Conservation (phyloP, 2,797 vertebrate species). For the Poeciliopsis paucimaculata region DNA sequence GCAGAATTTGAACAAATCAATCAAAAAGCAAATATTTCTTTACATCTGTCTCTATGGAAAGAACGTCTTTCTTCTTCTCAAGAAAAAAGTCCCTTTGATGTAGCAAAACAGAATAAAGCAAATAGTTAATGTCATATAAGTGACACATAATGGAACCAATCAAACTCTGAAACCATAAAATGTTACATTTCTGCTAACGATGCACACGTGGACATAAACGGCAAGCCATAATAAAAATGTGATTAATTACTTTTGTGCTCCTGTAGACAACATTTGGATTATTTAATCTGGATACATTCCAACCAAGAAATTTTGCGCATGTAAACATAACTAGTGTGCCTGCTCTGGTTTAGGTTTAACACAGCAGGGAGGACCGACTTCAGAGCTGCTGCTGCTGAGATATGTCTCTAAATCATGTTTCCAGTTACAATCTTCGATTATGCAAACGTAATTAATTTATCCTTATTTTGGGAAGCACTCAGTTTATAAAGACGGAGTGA, state of each 20-base stretch:
- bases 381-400: constrained; percentile 15
- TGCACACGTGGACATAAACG: too few species aligned
- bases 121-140: constrained; percentile 16
- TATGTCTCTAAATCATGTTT: constrained; percentile 12
- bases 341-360: constrained; percentile 17
- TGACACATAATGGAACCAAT: constrained; percentile 13
- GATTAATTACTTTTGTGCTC: too few species aligned
- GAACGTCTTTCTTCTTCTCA: constrained; percentile 17
- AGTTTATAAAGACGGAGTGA: constrained; percentile 53
- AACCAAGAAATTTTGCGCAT: too few species aligned
- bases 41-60: constrained; percentile 15
- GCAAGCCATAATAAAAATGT: too few species aligned
- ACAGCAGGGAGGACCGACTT: background rate
- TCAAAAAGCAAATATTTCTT: constrained; percentile 1
- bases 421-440: constrained; percentile 30
- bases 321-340: constrained; percentile 8
- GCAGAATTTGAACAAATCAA: constrained; percentile 30
- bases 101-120: background rate
- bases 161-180: constrained; percentile 10
- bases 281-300: too few species aligned
- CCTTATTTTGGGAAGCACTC: constrained; percentile 44
- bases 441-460: constrained; percentile 58
- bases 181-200: constrained; percentile 14
- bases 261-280: too few species aligned
- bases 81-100: constrained; percentile 8